These are phyloP conservation scores for Ornithoptera alexandrae DNA, from an alignment of 2,888 invertebrate genomes.

Conservation along the genomic window DNA sequence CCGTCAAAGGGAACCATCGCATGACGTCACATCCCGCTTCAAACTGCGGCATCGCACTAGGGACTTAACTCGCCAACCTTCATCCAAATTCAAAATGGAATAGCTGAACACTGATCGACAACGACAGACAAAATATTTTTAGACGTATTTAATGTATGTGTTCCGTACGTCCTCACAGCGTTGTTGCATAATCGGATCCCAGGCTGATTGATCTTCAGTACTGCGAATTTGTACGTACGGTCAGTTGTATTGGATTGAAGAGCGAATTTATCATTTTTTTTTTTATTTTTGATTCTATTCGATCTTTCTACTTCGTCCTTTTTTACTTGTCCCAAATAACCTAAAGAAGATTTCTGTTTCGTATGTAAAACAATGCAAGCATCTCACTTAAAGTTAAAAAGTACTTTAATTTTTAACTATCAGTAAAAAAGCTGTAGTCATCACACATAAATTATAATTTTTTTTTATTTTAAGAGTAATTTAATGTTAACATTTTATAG, in stretches of 20 bases:
- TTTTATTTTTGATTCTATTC: background rate
- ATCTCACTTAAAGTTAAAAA: no score
- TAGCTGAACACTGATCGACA: constrained; percentile 17
- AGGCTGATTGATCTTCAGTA: constrained; percentile 22
- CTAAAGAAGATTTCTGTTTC: no score
- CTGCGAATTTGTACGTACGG: background rate
- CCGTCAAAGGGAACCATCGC: constrained; percentile 35
- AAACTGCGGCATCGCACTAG: constrained; percentile 31
- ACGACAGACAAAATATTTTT: constrained; percentile 23
- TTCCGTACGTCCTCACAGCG: constrained; percentile 11
- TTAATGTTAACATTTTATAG: no score
- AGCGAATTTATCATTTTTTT: background rate
- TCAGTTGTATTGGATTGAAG: background rate
- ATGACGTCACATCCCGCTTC: constrained; percentile 46
- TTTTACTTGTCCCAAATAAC: no score
- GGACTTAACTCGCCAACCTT: constrained; percentile 13
- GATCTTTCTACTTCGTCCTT: no score
- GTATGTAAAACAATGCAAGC: no score
- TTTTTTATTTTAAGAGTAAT: no score
- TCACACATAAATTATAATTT: no score
- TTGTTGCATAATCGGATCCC: constrained; percentile 19
- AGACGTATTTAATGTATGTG: constrained; percentile 14
- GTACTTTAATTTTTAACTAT: no score
- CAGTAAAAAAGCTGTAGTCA: no score
- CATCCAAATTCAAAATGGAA: background rate